Evolutionary conservation across 2,888 invertebrate species (phyloP).

Genomic region (Teinopalpus imperialis): DNA sequence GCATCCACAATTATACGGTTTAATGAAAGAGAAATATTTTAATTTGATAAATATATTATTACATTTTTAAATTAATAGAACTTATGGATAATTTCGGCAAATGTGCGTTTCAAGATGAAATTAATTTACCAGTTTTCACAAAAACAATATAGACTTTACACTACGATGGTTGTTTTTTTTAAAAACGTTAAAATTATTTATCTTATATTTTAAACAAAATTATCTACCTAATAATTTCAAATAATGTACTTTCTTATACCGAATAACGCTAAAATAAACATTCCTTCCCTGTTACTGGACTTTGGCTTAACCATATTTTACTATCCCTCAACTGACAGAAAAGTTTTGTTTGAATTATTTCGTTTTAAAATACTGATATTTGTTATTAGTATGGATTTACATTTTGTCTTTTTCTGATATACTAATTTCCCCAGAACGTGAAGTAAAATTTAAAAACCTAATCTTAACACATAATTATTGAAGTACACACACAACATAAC

Average conservation of each 20-base stretch:
- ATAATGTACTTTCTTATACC: conserved; percentile 49
- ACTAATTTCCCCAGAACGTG: neutral
- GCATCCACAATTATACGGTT: neutral
- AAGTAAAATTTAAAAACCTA: neutral
- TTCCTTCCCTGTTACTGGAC: conserved; percentile 45
- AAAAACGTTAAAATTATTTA: no score
- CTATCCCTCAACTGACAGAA: conserved; percentile 10
- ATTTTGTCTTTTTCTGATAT: neutral
- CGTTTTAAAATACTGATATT: no score
- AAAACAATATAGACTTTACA: neutral
- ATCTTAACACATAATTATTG: neutral
- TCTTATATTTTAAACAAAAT: conserved; percentile 43
- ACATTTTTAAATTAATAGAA: neutral
- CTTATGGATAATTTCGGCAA: neutral
- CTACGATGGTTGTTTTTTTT: no score
- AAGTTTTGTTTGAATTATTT: no score
- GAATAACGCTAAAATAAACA: conserved; percentile 51
- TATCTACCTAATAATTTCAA: conserved; percentile 51
- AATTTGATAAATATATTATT: neutral
- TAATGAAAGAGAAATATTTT: neutral
- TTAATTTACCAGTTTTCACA: conserved; percentile 9
- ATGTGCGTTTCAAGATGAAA: conserved; percentile 23
- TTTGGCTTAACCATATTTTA: conserved; percentile 49
- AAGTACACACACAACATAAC: no score
- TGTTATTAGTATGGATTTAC: neutral